These are phyloP conservation scores for Micropterix aruncella DNA, from an alignment of 2,888 invertebrate genomes.

Conservation along the genomic window DNA sequence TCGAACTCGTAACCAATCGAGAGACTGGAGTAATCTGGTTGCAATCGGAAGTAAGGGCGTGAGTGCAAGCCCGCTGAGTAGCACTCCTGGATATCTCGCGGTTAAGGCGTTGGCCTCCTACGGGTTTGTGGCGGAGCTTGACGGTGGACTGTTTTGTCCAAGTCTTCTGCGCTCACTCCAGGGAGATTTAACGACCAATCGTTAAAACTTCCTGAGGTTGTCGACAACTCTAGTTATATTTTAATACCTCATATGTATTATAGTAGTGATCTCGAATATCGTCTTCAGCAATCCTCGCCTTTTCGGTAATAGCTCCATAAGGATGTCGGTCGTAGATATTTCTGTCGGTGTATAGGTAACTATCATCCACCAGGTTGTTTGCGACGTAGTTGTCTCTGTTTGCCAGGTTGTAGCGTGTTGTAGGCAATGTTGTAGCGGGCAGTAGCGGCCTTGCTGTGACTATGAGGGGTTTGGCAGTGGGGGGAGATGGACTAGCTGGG, in stretches of 20 bases:
- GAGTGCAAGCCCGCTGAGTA: too few species aligned
- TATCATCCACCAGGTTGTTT: conserved; percentile 2
- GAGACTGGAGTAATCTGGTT: too few species aligned
- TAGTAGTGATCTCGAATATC: conserved; percentile 4
- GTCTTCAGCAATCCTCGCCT: conserved; percentile 3
- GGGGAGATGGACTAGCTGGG: conserved; percentile 26
- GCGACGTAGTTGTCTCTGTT: neutral
- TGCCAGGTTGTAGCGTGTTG: neutral
- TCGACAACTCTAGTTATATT: too few species aligned
- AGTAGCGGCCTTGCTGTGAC: conserved; percentile 29
- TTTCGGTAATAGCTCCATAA: conserved; percentile 8
- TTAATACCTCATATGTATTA: conserved; percentile 8
- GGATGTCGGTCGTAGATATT: conserved; percentile 6
- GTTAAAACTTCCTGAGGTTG: too few species aligned
- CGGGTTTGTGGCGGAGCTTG: too few species aligned
- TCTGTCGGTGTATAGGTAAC: conserved; percentile 1
- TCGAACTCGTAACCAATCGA: too few species aligned
- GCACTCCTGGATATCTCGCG: too few species aligned
- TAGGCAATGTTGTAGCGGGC: neutral
- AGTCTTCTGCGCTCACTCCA: too few species aligned
- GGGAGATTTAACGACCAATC: too few species aligned
- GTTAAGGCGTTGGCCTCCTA: too few species aligned
- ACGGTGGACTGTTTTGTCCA: too few species aligned
- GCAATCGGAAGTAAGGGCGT: too few species aligned
- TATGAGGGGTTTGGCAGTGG: conserved; percentile 25